A percentile compares a stretch with the other conserved stretches of the same genome.
These are phyloP conservation scores for Trachymyrmex septentrionalis DNA, from an alignment of 1,140 invertebrate species.

Conservation along the genomic window DNA sequence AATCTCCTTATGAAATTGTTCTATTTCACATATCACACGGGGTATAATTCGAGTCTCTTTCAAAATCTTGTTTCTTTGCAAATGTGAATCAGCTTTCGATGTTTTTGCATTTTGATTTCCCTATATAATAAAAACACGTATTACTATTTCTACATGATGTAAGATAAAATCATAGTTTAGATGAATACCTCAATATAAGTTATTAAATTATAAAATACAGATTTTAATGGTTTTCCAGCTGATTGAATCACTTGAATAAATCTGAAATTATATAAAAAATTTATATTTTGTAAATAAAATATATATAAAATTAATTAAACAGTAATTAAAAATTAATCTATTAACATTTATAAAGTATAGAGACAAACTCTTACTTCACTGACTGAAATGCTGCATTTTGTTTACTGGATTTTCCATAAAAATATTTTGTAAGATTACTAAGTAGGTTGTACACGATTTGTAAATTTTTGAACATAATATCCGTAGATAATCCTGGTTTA, in stretches of 20 bases:
- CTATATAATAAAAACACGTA: conserved; percentile 55
- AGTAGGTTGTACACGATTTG: conserved; percentile 84
- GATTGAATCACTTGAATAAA: conserved; percentile 88
- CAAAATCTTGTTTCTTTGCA: conserved; percentile 87
- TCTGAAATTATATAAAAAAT: conserved; percentile 77
- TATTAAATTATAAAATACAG: conserved; percentile 87
- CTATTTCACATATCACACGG: conserved; percentile 87
- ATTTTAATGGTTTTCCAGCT: conserved; percentile 87
- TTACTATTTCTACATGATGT: not conserved
- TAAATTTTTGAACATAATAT: conserved; percentile 86
- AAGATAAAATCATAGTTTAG: conserved; percentile 27
- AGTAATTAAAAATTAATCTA: not conserved
- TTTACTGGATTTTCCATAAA: conserved; percentile 81
- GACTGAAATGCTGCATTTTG: conserved; percentile 85
- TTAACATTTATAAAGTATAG: conserved; percentile 21
- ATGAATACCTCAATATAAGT: conserved; percentile 86
- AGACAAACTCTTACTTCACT: conserved; percentile 80
- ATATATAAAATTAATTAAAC: not conserved
- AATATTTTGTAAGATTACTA: conserved; percentile 86
- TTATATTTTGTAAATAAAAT: conserved; percentile 29
- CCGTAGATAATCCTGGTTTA: conserved; percentile 80
- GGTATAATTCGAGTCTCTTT: conserved; percentile 88
- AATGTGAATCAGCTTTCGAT: conserved; percentile 81
- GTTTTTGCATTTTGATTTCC: conserved; percentile 81
- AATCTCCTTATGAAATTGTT: conserved; percentile 88